Evolutionary conservation across 1,140 invertebrate species (phyloP), one percentile per base, ranked within the genome.

Genomic region (Pentalonia nigronervosa): DNA sequence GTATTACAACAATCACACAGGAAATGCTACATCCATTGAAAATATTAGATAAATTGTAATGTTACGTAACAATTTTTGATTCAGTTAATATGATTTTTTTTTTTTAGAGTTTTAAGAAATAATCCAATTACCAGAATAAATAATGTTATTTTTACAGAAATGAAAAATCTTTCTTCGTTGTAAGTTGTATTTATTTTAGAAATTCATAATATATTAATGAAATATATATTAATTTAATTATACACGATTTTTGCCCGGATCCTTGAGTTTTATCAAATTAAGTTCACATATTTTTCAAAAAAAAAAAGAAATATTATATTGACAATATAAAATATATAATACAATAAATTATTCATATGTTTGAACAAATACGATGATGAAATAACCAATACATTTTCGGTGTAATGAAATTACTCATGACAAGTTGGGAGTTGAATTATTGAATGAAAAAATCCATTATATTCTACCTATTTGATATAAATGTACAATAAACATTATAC

Each of bases 51-150:
- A 93, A 93, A 53, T 53, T 93, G 91, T 93, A 93, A 91, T 7
- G 6, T 60, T 90, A 67, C 1, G 14, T 17, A 14, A 45, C 21
- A 14, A 60, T 45, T 84, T 41, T 25, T 84, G 25, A 47, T 47
- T 17, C 36, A 84, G 21, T 47, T 30, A 47, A 47, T 47, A 47
- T 9, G 4, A 1, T 30, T 86, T 25, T 30, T 30, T 86, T 86
- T 91, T 50, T 84, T 25, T 45, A 93, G 91, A 41, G 9, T 25
- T 17, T n/a, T 93, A 25, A 81, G 67, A 84, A 53, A 93, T 45
- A 93, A 93, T 56, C 91, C 91, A 41, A 50, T 93, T 14, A 53
- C n/a, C 14, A 48, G 34, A n/a, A 53, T 93, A 93, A 81, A 86
- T 7, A n/a, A 23, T 20, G 25, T 45, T 50, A 20, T 93, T 45